phyloP scores from a whole-genome alignment of 2,888 invertebrate genomes.

The Cactoblastis cactorum region DNA sequence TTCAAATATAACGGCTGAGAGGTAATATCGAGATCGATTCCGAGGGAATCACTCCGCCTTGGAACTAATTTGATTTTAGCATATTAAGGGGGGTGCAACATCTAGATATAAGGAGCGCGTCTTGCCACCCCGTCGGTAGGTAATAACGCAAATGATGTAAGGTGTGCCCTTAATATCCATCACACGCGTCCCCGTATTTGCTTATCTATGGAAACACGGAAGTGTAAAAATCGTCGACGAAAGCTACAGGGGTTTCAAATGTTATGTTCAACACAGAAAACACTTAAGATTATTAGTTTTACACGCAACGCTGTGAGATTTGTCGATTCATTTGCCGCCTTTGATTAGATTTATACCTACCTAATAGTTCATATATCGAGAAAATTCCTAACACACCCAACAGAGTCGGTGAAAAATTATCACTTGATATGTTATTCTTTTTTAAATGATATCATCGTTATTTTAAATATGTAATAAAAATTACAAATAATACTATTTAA shows the following conservation, averaged over 20 bases:
- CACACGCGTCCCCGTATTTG: conserved; percentile 77
- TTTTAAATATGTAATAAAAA: too few relatives aligned
- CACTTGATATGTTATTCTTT: too few relatives aligned
- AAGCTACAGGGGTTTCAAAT: conserved; percentile 51
- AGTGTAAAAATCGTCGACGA: conserved; percentile 76
- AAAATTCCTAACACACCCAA: too few relatives aligned
- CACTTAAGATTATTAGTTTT: conserved; percentile 68
- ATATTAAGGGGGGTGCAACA: conserved; percentile 73
- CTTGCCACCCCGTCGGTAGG: conserved; percentile 45
- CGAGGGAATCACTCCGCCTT: conserved; percentile 71
- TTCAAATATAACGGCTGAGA: conserved; percentile 45
- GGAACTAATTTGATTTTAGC: conserved; percentile 80
- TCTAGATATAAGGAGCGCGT: conserved; percentile 75
- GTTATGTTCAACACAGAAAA: conserved; percentile 44
- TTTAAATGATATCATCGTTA: too few relatives aligned
- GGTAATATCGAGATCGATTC: conserved; percentile 68
- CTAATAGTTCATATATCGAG: too few relatives aligned
- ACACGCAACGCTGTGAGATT: background rate
- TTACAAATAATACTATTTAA: too few relatives aligned
- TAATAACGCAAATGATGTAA: conserved; percentile 80
- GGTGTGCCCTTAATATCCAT: conserved; percentile 80
- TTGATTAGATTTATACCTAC: background rate
- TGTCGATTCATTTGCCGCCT: background rate
- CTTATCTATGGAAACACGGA: conserved; percentile 78
- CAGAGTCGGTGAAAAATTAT: too few relatives aligned